Percentiles rank a stretch among this genome's conserved stretches.
Evolutionary conservation across 2,797 vertebrate species (phyloP).

Genomic region (Danio choprae): DNA sequence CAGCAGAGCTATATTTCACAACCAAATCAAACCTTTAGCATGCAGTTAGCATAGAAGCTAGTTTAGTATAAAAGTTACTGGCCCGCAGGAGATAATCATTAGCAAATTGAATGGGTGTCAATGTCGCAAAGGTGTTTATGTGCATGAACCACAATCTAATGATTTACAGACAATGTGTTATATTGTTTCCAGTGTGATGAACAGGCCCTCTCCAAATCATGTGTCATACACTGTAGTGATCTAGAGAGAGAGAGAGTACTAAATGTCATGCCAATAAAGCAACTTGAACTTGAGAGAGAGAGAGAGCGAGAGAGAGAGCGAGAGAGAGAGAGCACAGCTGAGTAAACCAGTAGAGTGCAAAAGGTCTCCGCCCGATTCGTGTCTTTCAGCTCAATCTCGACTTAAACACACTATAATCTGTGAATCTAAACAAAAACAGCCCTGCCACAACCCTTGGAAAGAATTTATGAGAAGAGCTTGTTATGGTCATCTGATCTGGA

Average conservation of each 20-base stretch:
- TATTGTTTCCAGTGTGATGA: slow-evolving; percentile 1
- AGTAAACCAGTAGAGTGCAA: slow-evolving; percentile 42
- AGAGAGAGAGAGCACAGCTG: slow-evolving; percentile 40
- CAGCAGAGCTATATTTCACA: neutral
- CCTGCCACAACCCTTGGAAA: neutral
- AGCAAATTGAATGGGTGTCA: neutral
- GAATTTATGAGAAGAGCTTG: slow-evolving; percentile 20
- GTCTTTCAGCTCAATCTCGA: neutral
- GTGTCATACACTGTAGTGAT: slow-evolving; percentile 23
- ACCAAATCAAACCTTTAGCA: slow-evolving; percentile 13
- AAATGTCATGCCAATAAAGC: too few relatives aligned
- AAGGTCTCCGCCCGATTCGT: slow-evolving; percentile 25
- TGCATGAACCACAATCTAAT: slow-evolving; percentile 1
- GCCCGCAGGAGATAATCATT: slow-evolving; percentile 13
- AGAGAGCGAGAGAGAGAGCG: too few relatives aligned
- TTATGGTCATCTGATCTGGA: neutral
- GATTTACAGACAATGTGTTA: slow-evolving; percentile 14
- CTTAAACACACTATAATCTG: slow-evolving; percentile 16
- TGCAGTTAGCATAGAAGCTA: neutral
- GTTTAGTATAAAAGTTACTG: neutral
- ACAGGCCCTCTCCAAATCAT: neutral
- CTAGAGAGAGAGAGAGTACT: too few relatives aligned
- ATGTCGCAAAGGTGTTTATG: neutral
- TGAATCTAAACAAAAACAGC: slow-evolving; percentile 17
- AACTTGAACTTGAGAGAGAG: too few relatives aligned